phyloP scores from a whole-genome alignment of 2,113 vertebrate genomes.

The Brienomyrus longianalis region DNA sequence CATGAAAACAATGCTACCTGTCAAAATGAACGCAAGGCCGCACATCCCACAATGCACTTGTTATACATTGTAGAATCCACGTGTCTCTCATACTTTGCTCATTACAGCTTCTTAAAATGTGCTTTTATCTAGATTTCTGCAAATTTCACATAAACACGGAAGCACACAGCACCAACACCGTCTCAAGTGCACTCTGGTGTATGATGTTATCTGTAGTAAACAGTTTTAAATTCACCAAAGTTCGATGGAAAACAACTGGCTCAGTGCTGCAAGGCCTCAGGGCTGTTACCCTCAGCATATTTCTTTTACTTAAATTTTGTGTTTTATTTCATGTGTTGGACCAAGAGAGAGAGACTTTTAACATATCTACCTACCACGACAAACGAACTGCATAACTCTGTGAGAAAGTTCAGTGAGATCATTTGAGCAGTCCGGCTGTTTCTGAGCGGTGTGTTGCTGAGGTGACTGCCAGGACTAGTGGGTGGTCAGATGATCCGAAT shows the following conservation, averaged over 20 bases:
- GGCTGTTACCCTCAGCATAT: neutral
- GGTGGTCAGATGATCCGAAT: neutral
- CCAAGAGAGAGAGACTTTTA: neutral
- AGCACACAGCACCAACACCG: neutral
- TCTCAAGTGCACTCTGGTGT: neutral
- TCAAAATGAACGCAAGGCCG: neutral
- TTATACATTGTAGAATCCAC: neutral
- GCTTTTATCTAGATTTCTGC: neutral
- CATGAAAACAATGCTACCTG: neutral
- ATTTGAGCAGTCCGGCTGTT: neutral
- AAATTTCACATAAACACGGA: neutral
- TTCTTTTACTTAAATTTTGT: neutral
- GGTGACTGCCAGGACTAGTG: neutral
- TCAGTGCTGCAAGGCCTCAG: neutral
- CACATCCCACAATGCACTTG: neutral
- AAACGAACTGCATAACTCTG: neutral
- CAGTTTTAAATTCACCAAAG: neutral
- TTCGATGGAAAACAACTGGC: neutral
- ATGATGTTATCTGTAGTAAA: neutral
- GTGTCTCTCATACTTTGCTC: neutral
- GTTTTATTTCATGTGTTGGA: neutral
- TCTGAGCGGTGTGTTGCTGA: neutral
- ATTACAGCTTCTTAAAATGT: neutral
- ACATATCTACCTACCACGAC: neutral
- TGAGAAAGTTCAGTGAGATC: neutral